Base-by-base conservation (phyloP, 2,888 invertebrate species). In the Polydrusus cervinus region DNA sequence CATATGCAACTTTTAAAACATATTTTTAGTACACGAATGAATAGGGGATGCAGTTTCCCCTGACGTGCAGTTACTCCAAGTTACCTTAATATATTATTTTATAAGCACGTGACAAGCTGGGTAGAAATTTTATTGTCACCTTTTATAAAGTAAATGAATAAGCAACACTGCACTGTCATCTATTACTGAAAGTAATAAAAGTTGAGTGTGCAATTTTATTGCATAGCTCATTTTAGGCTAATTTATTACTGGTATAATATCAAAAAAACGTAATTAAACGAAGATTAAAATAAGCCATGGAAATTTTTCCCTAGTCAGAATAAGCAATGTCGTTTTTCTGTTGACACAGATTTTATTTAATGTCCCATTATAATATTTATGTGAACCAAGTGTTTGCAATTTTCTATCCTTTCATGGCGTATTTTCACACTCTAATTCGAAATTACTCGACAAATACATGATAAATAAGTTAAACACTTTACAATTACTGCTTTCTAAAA, bases 181-280 rank as follows among this genome's bases (percentile, higher is more conserved):
- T 53, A 30, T 13, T 53, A 25, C 13, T 25, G 8, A 34, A 53
- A 7, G 53, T 53, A 51, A 13, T 20, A n/a, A 30, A 30, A 25
- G 53, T 53, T 53, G 25, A 53, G 53, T 53, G 30, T 53, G 53
- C 25, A 53, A 53, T 25, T 53, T 53, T 53, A 53, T 53, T 53
- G 13, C 30, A 30, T 20, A 53, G 25, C 13, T 30, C 30, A 25
- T 53, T 53, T 30, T 0, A 11, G 30, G 5, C 30, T 53, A 53
- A 53, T 30, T 53, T 53, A 51, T 51, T 10, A 30, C 53, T n/a
- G n/a, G 25, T 30, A 2, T 53, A 25, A n/a, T 53, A 53, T 53
- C 5, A 53, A 6, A 53, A 53, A 53, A 53, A 51, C 11, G n/a
- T 30, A 53, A 7, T 53, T 20, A 30, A 18, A n/a, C 14, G 53